Conservation (phyloP, 2,888 invertebrate genomes). For the Spodoptera picta region DNA sequence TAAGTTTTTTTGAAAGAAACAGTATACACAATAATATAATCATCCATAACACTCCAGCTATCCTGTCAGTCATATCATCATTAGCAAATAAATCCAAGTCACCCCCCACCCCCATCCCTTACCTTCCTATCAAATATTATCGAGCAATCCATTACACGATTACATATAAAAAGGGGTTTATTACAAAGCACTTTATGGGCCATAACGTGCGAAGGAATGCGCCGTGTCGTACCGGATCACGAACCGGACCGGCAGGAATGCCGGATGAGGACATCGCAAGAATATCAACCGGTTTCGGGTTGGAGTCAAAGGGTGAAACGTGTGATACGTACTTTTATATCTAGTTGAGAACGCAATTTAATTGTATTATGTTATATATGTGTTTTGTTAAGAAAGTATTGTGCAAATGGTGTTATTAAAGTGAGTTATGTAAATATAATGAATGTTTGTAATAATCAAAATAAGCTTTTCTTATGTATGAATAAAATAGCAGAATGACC, state of each 20-base stretch:
- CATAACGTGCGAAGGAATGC: conserved; percentile 37
- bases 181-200: conserved; percentile 46
- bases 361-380: not conserved
- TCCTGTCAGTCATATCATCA: conserved; percentile 11
- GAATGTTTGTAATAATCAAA: no score
- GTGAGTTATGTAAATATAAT: no score
- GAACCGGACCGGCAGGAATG: conserved; percentile 22
- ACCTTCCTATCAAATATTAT: conserved; percentile 34
- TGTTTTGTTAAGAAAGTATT: not conserved
- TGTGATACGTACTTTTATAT: conserved; percentile 8
- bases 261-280: conserved; percentile 22
- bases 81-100: conserved; percentile 1
- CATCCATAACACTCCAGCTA: not conserved
- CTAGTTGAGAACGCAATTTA: not conserved
- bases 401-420: no score
- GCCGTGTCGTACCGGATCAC: conserved; percentile 27
- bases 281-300: conserved; percentile 34
- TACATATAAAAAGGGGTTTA: conserved; percentile 52
- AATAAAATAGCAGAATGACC: no score
- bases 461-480: no score
- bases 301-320: conserved; percentile 21
- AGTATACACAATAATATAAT: not conserved
- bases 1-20: no score
- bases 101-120: conserved; percentile 1
- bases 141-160: conserved; percentile 48